Evolutionary conservation across 2,797 vertebrate species (phyloP), one percentile per base, ranked within the genome.

Genomic region (Vespertilio murinus): DNA sequence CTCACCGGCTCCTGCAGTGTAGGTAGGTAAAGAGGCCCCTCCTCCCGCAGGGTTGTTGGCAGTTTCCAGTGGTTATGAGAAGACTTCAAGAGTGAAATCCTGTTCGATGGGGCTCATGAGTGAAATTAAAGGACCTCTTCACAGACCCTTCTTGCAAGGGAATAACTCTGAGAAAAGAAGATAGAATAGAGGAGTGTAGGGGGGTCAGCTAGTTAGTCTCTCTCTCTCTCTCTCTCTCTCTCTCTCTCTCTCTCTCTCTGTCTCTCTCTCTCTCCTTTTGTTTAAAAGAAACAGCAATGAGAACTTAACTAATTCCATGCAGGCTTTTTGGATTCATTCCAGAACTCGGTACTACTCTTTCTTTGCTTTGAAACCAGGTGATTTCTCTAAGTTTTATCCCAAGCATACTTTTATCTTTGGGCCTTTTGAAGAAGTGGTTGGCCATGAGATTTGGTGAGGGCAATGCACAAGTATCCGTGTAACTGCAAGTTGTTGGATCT

Each of bases 251-350:
- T 52, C 52, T 54, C 52, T 54, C 18, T 52, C 49, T 52, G 16
- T 49, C 49, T 52, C 30, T 28, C 61, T 23, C 17, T 40, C 17
- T 30, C 22, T n/a, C 3, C 30, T 30, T 16, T 40, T 22, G 65
- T 33, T 49, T 40, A 28, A 30, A 25, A 71, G 59, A 47, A 33
- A 81, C 18, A 86, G 13, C 28, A 78, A 71, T 6, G 30, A 67
- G 67, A 94, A 84, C 3, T 25, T 69, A 89, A 77, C 40, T 69
- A 95, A 90, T 49, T 93, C 52, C 80, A 74, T 22, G n/a, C 45
- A 86, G 35, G 25, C 73, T 75, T 80, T 83, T 54, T 38, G 75
- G 9, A 71, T 17, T 88, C 30, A 16, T 79, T 54, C 30, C 75
- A 61, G 93, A 95, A 64, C 20, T 65, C 69, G 67, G 8, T 6